Base-by-base conservation (phyloP, 2,113 vertebrate species). In the Phylloscopus whistleri region DNA sequence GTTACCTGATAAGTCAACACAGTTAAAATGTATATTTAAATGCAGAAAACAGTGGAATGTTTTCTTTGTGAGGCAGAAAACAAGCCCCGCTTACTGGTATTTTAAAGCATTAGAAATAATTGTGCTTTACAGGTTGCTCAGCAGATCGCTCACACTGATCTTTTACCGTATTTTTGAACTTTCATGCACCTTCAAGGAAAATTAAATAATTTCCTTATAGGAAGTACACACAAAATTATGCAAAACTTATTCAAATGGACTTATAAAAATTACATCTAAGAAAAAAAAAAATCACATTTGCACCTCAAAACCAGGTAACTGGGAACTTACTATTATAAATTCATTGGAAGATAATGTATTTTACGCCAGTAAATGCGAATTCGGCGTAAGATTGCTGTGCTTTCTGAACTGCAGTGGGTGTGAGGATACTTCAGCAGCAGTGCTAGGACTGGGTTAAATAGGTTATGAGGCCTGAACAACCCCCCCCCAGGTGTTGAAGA, bases 11-110 rank as follows among this genome's bases (percentile, higher is more conserved):
- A 97, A 93, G 70, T 96, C 94, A 97, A 95, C 87, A 95, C 74
- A 96, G 91, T 95, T 97, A 62, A 96, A 91, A 94, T 93, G 91
- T 96, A 94, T 86, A 90, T 95, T 96, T 94, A 97, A 96, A 97
- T 94, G 63, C 86, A 96, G 73, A 79, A 94, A 94, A 95, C 52
- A 87, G 26, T 94, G 77, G 92, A 66, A 93, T 80, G 21, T 84
- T 87, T 92, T 96, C 87, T 93, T 96, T 96, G 81, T 94, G 88
- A 95, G 94, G 69, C 56, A 87, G 70, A 96, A 94, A 96, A 94
- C 64, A 87, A 84, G 86, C 41, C 55, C 26, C 13, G 67, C 86
- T 86, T 82, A 88, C 53, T 69, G 35, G n/a, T 87, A 91, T 89
- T 95, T 94, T 77, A 89, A 95, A 78, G 81, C 60, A 81, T 84